phyloP scores from a whole-genome alignment of 2,888 invertebrate genomes.

The Pterobdella sp. region DNA sequence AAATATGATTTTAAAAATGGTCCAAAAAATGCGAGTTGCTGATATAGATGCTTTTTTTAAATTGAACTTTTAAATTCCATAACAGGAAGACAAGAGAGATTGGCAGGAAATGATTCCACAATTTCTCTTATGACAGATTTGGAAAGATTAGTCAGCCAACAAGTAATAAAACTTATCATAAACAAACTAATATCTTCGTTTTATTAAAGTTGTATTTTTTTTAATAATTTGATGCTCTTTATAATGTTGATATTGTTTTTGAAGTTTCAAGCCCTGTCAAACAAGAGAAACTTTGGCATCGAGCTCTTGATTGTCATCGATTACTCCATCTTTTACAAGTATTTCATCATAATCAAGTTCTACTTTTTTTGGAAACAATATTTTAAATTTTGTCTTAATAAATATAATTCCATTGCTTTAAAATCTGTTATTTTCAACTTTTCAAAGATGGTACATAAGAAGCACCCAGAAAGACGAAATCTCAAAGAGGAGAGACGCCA shows the following conservation, averaged over 20 bases:
- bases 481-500: slow-evolving; percentile 28
- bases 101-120: neutral
- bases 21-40: neutral
- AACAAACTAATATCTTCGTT: neutral
- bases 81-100: too few relatives aligned
- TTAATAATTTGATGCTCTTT: neutral
- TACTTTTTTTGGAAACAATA: neutral
- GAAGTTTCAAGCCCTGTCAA: neutral
- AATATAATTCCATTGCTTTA: neutral
- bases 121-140: neutral
- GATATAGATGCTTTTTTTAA: neutral
- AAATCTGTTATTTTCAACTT: neutral
- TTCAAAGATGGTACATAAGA: slow-evolving; percentile 23
- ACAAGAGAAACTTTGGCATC: slow-evolving; percentile 13
- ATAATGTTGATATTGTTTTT: neutral
- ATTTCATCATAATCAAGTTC: neutral
- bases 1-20: too few relatives aligned
- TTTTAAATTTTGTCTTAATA: neutral
- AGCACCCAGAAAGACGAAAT: slow-evolving; percentile 15
- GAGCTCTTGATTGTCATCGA: slow-evolving; percentile 33
- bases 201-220: neutral
- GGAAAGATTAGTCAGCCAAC: slow-evolving; percentile 12
- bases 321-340: slow-evolving; percentile 35
- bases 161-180: neutral
- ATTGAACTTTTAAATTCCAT: neutral